phyloP scores from a whole-genome alignment of 2,888 invertebrate species.

The Drosophila meridiana region DNA sequence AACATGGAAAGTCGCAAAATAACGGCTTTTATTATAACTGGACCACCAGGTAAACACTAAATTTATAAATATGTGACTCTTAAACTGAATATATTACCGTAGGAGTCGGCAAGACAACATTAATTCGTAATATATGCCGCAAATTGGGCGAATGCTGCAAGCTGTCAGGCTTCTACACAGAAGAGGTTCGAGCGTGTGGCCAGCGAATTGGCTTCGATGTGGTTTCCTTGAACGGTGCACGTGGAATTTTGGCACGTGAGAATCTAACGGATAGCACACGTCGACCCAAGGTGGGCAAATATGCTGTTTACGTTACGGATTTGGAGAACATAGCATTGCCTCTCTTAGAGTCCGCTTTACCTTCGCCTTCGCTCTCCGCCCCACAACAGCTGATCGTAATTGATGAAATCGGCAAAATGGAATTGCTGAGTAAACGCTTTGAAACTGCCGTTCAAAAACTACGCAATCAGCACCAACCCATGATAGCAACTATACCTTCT shows the following conservation, averaged over 20 bases:
- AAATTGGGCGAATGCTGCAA: constrained; percentile 52
- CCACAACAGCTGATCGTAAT: constrained; percentile 74
- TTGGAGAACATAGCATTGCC: constrained; percentile 88
- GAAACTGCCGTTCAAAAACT: constrained; percentile 57
- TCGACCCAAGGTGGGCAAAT: constrained; percentile 87
- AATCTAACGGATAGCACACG: constrained; percentile 24
- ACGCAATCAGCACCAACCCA: constrained; percentile 34
- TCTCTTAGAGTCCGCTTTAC: constrained; percentile 50
- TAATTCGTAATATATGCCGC: constrained; percentile 85
- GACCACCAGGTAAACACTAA: constrained; percentile 46
- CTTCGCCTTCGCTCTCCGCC: background rate
- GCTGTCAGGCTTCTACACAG: constrained; percentile 88
- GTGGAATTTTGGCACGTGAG: constrained; percentile 86
- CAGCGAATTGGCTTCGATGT: constrained; percentile 89
- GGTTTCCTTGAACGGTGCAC: constrained; percentile 85
- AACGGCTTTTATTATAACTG: constrained; percentile 57
- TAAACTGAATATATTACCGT: background rate
- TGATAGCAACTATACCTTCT: constrained; percentile 79
- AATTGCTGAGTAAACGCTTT: constrained; percentile 79
- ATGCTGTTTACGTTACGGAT: constrained; percentile 87
- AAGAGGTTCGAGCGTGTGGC: constrained; percentile 86
- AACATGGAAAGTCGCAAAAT: constrained; percentile 35
- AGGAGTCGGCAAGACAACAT: constrained; percentile 90
- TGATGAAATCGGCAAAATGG: constrained; percentile 85
- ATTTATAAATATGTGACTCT: background rate